Evolutionary conservation across 2,888 invertebrate species (phyloP).

Genomic region (Leuctra nigra): DNA sequence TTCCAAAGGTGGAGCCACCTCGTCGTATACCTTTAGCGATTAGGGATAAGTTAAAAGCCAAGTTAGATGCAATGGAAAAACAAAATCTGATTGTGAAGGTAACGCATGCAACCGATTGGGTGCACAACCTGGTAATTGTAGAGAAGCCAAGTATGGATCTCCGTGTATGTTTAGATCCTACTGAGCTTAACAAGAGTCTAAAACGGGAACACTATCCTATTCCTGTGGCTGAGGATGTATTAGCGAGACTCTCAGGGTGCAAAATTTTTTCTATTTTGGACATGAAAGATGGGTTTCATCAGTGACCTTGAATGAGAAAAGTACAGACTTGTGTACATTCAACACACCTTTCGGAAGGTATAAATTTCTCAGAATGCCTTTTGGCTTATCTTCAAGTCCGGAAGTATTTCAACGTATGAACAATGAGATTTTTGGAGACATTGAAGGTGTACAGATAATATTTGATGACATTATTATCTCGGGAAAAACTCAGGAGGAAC

Average conservation of each 20-base stretch:
- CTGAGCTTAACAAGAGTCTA: constrained; percentile 6
- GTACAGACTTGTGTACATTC: constrained; percentile 21
- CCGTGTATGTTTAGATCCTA: constrained; percentile 16
- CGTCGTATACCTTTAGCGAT: background rate
- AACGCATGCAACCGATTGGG: constrained; percentile 5
- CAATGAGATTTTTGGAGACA: constrained; percentile 23
- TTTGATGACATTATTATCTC: constrained; percentile 26
- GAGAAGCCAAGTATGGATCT: constrained; percentile 15
- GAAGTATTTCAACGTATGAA: constrained; percentile 25
- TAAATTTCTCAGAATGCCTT: constrained; percentile 21
- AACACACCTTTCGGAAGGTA: constrained; percentile 23
- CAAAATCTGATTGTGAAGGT: background rate
- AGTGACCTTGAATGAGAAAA: constrained; percentile 18
- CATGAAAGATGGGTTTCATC: constrained; percentile 23
- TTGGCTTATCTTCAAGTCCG: constrained; percentile 19
- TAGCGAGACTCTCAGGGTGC: background rate
- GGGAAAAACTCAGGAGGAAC: constrained; percentile 21
- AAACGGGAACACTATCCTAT: constrained; percentile 6
- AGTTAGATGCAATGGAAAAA: background rate
- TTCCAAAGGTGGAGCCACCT: background rate
- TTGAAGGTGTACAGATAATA: constrained; percentile 21
- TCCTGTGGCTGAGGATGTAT: background rate
- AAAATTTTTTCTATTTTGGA: constrained; percentile 18
- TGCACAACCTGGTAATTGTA: constrained; percentile 10
- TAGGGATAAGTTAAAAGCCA: background rate